phyloP scores from a whole-genome alignment of 2,888 invertebrate genomes.

The Matsumyia berberina region DNA sequence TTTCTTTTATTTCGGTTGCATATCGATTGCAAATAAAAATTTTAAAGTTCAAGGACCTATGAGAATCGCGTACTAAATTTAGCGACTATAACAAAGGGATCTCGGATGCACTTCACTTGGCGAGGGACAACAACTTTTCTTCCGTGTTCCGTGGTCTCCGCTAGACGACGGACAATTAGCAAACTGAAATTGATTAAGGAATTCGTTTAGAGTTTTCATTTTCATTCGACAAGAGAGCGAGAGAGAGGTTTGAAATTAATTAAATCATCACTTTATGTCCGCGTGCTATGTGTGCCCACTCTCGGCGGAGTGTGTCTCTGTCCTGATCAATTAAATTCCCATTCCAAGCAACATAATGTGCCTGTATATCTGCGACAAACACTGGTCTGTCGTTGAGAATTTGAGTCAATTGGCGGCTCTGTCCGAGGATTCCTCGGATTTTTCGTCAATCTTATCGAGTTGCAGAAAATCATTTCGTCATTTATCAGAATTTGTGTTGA shows the following conservation, averaged over 20 bases:
- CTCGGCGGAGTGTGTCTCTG: slow-evolving; percentile 23
- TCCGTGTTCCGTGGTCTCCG: slow-evolving; percentile 27
- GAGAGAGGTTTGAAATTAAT: slow-evolving; percentile 71
- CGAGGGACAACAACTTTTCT: slow-evolving; percentile 23
- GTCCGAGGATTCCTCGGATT: slow-evolving; percentile 35
- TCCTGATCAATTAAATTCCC: slow-evolving; percentile 64
- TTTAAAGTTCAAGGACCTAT: slow-evolving; percentile 70
- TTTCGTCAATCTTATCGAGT: slow-evolving; percentile 46
- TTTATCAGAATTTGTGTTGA: slow-evolving; percentile 45
- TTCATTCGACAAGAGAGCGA: slow-evolving; percentile 11
- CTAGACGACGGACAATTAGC: slow-evolving; percentile 69
- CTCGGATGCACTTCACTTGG: slow-evolving; percentile 11
- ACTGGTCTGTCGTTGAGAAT: no score
- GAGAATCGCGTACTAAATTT: slow-evolving; percentile 53
- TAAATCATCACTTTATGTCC: slow-evolving; percentile 72
- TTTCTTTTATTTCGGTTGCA: slow-evolving; percentile 50
- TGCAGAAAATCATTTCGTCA: slow-evolving; percentile 36
- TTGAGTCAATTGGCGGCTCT: slow-evolving; percentile 56
- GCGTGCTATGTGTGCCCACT: slow-evolving; percentile 50
- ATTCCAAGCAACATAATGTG: slow-evolving; percentile 49
- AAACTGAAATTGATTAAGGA: slow-evolving; percentile 74
- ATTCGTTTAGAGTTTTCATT: slow-evolving; percentile 50
- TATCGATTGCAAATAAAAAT: slow-evolving; percentile 61
- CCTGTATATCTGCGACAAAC: neutral
- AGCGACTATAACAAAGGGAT: slow-evolving; percentile 35